Conservation (phyloP, 2,888 invertebrate genomes). For the Microplitis manilae region DNA sequence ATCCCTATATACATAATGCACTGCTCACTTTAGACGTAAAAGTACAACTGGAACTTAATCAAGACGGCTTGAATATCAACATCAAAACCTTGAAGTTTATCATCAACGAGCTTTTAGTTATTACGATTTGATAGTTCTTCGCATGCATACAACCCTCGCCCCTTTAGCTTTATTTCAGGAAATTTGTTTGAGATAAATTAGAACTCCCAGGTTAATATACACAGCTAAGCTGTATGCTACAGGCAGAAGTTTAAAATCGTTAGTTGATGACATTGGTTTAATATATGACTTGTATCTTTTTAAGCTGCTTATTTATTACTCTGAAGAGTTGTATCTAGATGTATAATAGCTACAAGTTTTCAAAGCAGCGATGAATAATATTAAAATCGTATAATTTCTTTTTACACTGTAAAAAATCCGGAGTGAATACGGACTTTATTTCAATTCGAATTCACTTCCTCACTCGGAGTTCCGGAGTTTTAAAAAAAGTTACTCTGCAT, state of each 20-base stretch:
- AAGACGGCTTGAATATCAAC: not conserved
- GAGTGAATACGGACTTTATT: no score
- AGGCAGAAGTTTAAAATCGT: not conserved
- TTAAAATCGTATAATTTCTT: no score
- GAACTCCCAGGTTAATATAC: not conserved
- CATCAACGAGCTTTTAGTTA: not conserved
- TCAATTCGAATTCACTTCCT: no score
- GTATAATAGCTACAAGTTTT: no score
- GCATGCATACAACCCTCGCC: not conserved
- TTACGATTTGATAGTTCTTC: constrained; percentile 3
- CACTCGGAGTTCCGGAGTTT: no score
- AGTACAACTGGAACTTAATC: constrained; percentile 8
- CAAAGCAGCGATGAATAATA: no score
- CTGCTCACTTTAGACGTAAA: not conserved
- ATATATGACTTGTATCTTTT: not conserved
- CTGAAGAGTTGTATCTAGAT: no score
- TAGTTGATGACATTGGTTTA: not conserved
- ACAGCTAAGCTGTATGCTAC: not conserved
- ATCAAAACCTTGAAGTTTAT: constrained; percentile 5
- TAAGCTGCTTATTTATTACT: not conserved
- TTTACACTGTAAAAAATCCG: no score
- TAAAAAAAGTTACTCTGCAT: no score
- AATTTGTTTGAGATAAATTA: not conserved
- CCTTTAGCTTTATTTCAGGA: not conserved
- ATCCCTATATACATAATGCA: not conserved